phyloP scores from a whole-genome alignment of 1,140 invertebrate species.

The Drosophila watanabei region DNA sequence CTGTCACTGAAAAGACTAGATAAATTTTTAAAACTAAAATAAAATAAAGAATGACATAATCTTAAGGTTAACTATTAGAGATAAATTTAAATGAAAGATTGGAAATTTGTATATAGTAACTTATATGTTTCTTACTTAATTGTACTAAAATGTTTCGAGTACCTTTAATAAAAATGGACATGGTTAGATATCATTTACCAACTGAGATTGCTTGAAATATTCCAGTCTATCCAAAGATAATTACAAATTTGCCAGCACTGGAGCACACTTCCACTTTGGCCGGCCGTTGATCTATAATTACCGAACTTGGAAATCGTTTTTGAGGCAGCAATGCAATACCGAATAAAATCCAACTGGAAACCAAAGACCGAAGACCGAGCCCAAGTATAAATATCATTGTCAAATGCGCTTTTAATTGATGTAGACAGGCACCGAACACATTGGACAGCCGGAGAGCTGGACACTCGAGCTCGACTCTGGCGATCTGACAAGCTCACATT shows the following conservation, averaged over 20 bases:
- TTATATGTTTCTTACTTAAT: neutral
- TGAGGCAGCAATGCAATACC: neutral
- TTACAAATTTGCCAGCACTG: constrained; percentile 7
- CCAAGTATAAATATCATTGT: constrained; percentile 78
- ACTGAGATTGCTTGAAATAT: neutral
- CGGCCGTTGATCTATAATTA: constrained; percentile 34
- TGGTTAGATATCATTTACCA: neutral
- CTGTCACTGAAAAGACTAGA: too few relatives aligned
- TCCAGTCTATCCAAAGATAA: neutral
- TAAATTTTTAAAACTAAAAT: too few relatives aligned
- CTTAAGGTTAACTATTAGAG: too few relatives aligned
- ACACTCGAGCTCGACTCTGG: constrained; percentile 54
- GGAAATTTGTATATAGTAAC: too few relatives aligned
- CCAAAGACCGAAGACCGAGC: constrained; percentile 25
- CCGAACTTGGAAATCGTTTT: constrained; percentile 28
- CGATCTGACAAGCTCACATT: constrained; percentile 77
- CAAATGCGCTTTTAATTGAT: constrained; percentile 84
- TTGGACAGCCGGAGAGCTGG: constrained; percentile 73
- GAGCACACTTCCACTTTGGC: constrained; percentile 13
- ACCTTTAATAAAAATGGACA: neutral
- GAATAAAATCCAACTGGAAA: constrained; percentile 3
- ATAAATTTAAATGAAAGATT: too few relatives aligned
- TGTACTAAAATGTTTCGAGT: neutral
- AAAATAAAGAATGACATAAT: too few relatives aligned
- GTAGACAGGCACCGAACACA: constrained; percentile 77